These are phyloP conservation scores for Pantherophis vulpinus DNA, from an alignment of 2,797 vertebrate species.

Conservation along the genomic window DNA sequence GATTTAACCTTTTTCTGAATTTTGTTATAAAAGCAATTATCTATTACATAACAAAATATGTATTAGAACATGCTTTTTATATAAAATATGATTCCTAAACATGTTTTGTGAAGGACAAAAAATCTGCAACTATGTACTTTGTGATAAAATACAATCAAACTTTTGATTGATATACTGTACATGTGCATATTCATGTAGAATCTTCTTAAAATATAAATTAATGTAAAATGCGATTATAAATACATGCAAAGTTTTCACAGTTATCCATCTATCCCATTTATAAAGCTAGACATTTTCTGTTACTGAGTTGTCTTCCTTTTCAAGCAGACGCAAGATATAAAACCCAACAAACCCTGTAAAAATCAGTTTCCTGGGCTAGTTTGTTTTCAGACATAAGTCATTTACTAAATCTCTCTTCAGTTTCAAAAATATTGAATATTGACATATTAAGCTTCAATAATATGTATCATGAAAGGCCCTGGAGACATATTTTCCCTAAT, in stretches of 20 bases:
- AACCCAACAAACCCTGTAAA: neutral
- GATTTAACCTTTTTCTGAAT: neutral
- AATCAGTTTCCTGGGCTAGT: neutral
- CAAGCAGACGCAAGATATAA: neutral
- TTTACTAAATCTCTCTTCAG: neutral
- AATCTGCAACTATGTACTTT: neutral
- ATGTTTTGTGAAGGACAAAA: neutral
- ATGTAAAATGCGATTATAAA: neutral
- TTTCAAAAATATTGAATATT: neutral
- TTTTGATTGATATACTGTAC: neutral
- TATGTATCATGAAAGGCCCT: neutral
- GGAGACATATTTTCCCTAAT: neutral
- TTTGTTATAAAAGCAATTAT: neutral
- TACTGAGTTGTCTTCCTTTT: neutral
- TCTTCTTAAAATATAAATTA: neutral
- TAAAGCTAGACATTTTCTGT: neutral
- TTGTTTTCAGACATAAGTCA: neutral
- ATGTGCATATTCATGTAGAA: neutral
- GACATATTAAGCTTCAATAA: neutral
- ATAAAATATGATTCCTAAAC: neutral
- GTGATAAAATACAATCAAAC: neutral
- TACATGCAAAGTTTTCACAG: neutral
- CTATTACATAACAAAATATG: neutral
- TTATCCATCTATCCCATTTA: neutral
- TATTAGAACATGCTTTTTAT: neutral